phyloP scores from a whole-genome alignment of 2,888 invertebrate genomes.

The Caenorhabditis panamensis region DNA sequence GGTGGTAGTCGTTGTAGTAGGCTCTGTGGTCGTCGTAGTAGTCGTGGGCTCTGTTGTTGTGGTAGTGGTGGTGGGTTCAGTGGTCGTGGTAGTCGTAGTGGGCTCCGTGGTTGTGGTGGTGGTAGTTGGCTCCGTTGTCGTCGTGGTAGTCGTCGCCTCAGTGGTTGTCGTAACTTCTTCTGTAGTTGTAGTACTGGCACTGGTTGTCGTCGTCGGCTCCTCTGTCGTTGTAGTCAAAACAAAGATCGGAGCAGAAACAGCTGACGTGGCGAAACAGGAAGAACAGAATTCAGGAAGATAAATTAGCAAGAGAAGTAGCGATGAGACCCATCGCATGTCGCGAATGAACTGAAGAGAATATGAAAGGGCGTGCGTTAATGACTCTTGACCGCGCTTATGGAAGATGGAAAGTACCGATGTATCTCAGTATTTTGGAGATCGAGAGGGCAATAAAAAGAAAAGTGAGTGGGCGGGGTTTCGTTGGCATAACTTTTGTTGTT shows the following conservation, averaged over 20 bases:
- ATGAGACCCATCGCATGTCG: too few relatives aligned
- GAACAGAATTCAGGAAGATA: too few relatives aligned
- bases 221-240: neutral
- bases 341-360: neutral
- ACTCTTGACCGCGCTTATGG: conserved; percentile 47
- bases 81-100: conserved; percentile 24
- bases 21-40: neutral
- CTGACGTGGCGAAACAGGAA: too few relatives aligned
- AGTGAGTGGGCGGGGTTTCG: neutral
- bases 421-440: neutral
- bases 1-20: conserved; percentile 13
- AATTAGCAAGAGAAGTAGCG: too few relatives aligned
- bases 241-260: too few relatives aligned
- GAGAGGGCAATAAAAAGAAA: neutral
- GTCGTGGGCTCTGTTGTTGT: conserved; percentile 14
- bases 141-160: conserved; percentile 23
- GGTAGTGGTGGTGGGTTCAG: conserved; percentile 22
- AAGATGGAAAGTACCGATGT: too few relatives aligned
- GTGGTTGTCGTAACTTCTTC: conserved; percentile 19
- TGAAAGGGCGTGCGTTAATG: conserved; percentile 27
- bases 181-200: conserved; percentile 25
- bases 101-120: conserved; percentile 22
- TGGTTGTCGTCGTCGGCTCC: conserved; percentile 4
- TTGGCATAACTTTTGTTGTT: too few relatives aligned
- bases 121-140: conserved; percentile 11